Conservation (phyloP, 2,888 invertebrate species). For the Folsomia manolachei region DNA sequence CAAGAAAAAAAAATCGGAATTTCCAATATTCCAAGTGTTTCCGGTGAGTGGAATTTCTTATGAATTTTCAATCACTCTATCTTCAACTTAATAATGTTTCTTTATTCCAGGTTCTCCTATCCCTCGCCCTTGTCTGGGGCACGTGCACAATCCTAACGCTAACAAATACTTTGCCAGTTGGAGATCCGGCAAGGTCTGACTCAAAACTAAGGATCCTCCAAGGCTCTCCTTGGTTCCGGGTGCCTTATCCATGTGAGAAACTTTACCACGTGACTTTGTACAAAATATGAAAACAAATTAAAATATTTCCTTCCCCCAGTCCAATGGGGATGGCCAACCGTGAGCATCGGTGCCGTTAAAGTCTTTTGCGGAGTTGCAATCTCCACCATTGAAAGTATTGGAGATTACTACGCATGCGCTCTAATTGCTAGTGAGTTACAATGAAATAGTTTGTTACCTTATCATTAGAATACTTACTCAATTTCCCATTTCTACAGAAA, state of each 20-base stretch:
- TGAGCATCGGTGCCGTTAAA: constrained; percentile 68
- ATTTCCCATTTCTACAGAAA: too few species aligned
- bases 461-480: background rate
- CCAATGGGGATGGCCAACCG: constrained; percentile 74
- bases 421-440: constrained; percentile 55
- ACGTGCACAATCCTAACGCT: constrained; percentile 69
- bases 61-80: background rate
- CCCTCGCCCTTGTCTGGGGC: constrained; percentile 73
- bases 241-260: constrained; percentile 71
- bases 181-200: constrained; percentile 72
- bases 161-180: constrained; percentile 63
- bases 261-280: constrained; percentile 1
- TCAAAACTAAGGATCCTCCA: constrained; percentile 66
- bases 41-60: constrained; percentile 33
- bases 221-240: constrained; percentile 74
- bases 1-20: constrained; percentile 26
- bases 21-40: constrained; percentile 44
- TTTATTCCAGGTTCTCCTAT: constrained; percentile 64
- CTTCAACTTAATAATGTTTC: background rate
- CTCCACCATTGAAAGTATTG: constrained; percentile 77
- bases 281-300: too few species aligned
- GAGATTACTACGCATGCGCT: constrained; percentile 88
- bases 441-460: too few species aligned
- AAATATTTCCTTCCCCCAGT: constrained; percentile 57
- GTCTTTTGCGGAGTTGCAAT: constrained; percentile 76